phyloP scores from a whole-genome alignment of 2,888 invertebrate genomes.

The Laothoe populi region DNA sequence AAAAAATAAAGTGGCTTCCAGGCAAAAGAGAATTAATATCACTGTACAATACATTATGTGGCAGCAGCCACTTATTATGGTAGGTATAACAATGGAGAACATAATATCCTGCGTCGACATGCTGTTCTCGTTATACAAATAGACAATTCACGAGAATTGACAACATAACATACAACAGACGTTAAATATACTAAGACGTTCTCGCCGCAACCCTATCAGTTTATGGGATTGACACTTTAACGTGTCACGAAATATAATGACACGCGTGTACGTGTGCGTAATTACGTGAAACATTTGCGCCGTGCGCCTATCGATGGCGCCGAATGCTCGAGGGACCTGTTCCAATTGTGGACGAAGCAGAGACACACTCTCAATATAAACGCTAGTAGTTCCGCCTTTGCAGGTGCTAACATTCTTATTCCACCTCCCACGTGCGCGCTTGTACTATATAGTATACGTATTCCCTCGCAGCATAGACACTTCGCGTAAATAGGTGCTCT shows the following conservation, averaged over 20 bases:
- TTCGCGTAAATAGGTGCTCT: constrained; percentile 71
- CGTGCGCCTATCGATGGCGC: constrained; percentile 14
- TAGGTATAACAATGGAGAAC: constrained; percentile 8
- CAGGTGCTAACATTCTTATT: constrained; percentile 20
- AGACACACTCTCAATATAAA: constrained; percentile 19
- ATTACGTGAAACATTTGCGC: not conserved
- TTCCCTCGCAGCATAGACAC: constrained; percentile 62
- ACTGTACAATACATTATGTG: constrained; percentile 7
- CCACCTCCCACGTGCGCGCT: constrained; percentile 13
- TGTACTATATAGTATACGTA: constrained; percentile 28
- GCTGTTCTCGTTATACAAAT: not conserved
- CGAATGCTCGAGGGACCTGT: not conserved
- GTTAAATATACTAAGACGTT: not conserved
- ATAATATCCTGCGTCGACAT: constrained; percentile 15
- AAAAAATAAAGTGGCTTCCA: not conserved
- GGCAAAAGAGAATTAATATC: constrained; percentile 1
- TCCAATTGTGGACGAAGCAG: constrained; percentile 17
- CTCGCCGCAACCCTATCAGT: not conserved
- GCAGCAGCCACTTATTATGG: not conserved
- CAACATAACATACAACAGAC: not conserved
- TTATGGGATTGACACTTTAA: not conserved
- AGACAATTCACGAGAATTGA: constrained; percentile 6
- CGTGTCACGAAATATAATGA: not conserved
- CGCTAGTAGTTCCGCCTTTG: constrained; percentile 8
- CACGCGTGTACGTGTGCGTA: constrained; percentile 1